Percentiles rank a stretch among this genome's conserved stretches.
These are phyloP conservation scores for Leptarthrus brevirostris DNA, from an alignment of 2,888 invertebrate genomes.

Conservation along the genomic window DNA sequence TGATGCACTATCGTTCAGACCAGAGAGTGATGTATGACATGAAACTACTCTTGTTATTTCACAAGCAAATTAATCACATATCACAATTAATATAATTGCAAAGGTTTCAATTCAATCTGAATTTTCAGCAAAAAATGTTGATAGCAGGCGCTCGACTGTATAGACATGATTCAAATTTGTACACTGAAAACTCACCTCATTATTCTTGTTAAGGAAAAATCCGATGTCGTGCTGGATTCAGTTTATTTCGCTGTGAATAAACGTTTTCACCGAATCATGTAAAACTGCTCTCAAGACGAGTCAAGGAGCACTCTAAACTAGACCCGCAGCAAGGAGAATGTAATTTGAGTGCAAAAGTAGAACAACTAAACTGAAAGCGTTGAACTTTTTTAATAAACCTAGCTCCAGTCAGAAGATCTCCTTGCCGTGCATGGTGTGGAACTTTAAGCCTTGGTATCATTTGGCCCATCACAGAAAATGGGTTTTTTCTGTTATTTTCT, in stretches of 20 bases:
- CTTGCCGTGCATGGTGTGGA: neutral
- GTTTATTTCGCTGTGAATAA: slow-evolving; percentile 17
- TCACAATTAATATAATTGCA: too few species aligned
- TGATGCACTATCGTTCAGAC: too few species aligned
- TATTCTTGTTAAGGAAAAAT: slow-evolving; percentile 13
- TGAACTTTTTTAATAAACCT: slow-evolving; percentile 42
- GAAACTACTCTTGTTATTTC: too few species aligned
- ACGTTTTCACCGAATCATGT: slow-evolving; percentile 1
- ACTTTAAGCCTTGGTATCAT: neutral
- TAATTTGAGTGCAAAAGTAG: slow-evolving; percentile 30
- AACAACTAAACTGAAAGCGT: slow-evolving; percentile 37
- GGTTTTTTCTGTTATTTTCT: slow-evolving; percentile 9
- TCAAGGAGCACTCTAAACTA: slow-evolving; percentile 18
- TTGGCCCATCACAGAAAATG: neutral
- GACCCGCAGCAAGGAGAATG: neutral
- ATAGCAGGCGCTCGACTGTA: too few species aligned
- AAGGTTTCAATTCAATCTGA: too few species aligned
- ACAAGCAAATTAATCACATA: too few species aligned
- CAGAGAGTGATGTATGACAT: too few species aligned
- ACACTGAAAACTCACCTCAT: slow-evolving; percentile 13
- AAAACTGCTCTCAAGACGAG: neutral
- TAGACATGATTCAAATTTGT: too few species aligned
- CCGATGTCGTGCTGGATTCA: slow-evolving; percentile 7
- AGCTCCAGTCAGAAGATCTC: slow-evolving; percentile 5
- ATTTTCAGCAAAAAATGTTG: too few species aligned